Base-by-base conservation (phyloP, 2,888 invertebrate species). In the Flexamia atlantica region DNA sequence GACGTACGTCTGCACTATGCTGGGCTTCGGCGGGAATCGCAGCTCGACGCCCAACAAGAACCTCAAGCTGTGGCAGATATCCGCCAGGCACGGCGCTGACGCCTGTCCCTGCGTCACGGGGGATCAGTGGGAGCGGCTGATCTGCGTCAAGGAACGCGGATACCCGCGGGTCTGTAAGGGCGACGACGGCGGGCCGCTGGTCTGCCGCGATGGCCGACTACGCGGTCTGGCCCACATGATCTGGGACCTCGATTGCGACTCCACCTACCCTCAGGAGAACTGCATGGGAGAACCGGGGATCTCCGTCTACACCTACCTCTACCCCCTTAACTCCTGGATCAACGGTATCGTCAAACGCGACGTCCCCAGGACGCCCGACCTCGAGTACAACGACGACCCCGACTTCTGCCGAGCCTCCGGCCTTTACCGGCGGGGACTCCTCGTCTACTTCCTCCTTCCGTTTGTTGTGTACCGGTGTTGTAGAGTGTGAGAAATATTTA, bases 11-110 rank as follows among this genome's bases (percentile, higher is more conserved):
- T 79, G 79, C 23, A 9, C 57, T 32, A 2, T 57, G 4, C 3
- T 79, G 32, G 79, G 79, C 32, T 79, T 79, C 79, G 79, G 79
- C 3, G 79, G 79, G 32, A 57, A 57, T 57, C 53, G 79, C 79
- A 57, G 20, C 50, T 32, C 79, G 28, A 53, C 79, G 20, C 30
- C 79, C 57, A 53, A 53, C 32, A 53, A 50, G 32, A 36, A 57
- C 20, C 79, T 79, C 32, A 79, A 79, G 79, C 32, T 20, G 57
- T 57, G 53, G 79, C 32, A 79, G 20, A 17, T 53, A 1, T 57
- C 79, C 0, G 79, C 36, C 7, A 36, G 14, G 1, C 79, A 79
- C 36, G 30, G 57, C 36, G 57, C 53, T 20, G n/a, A 17, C 2
- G 79, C 79, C 7, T 79, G 79, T 36, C 79, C 79, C 20, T 79